phyloP scores from a whole-genome alignment of 1,140 invertebrate genomes.

The Alviniconcha marisindica region DNA sequence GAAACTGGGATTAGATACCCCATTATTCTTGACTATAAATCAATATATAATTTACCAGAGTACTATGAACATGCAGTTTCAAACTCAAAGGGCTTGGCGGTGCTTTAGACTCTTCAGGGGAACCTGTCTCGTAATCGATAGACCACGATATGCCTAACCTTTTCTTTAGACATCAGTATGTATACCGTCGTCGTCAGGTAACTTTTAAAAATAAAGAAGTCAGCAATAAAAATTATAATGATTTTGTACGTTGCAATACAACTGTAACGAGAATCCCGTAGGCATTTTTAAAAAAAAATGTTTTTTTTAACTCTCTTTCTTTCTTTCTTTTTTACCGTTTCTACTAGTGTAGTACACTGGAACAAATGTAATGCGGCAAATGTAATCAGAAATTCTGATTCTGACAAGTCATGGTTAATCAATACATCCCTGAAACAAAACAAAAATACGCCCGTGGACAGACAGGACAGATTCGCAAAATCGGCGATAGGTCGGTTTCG shows the following conservation, averaged over 20 bases:
- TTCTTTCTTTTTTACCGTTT: no score
- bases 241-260: slow-evolving; percentile 75
- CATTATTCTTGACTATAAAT: slow-evolving; percentile 78
- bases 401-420: no score
- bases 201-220: slow-evolving; percentile 75
- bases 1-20: slow-evolving; percentile 78
- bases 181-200: slow-evolving; percentile 79
- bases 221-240: slow-evolving; percentile 74
- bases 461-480: no score
- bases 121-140: slow-evolving; percentile 80
- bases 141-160: slow-evolving; percentile 78
- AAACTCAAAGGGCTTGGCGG: slow-evolving; percentile 80
- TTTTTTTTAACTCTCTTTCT: no score
- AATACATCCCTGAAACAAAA: no score
- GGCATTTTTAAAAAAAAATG: no score
- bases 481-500: no score
- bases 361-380: no score
- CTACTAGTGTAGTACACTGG: no score
- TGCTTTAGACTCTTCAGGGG: slow-evolving; percentile 79
- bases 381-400: no score
- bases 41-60: slow-evolving; percentile 75
- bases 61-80: slow-evolving; percentile 76
- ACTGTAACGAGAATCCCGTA: no score
- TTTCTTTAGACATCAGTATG: slow-evolving; percentile 75
- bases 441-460: no score